Evolutionary conservation across 2,888 invertebrate genomes (phyloP), one percentile per base, ranked within the genome.

Genomic region (Cyaniris semiargus): DNA sequence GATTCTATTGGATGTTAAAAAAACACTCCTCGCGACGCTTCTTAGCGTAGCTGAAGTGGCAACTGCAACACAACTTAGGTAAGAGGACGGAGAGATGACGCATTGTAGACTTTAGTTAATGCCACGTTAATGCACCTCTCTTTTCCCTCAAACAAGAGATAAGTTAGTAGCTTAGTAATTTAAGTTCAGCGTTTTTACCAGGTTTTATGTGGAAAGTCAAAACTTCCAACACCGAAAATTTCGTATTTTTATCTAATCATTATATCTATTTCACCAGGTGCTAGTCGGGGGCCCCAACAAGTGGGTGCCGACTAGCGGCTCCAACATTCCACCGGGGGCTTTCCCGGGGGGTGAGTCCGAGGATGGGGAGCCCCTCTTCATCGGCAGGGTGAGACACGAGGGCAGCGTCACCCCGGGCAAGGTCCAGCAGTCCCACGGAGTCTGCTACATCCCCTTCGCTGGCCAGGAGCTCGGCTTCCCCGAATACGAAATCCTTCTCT

Each of bases 371-470:
- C 95, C 97, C 0, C 94, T 98, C 1, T 97, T 95, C 89, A 92
- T 97, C 58, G 98, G 97, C 21, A 95, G 97, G 80, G 96, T 96
- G 0, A 93, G 94, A 60, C 97, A 97, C 84, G 97, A 97, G 82
- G 97, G 96, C 78, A 95, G 96, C 79, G 81, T 97, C 74, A 97
- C 97, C 34, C 95, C 96, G 38, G 97, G 98, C 84, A 98, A 98
- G 91, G 96, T 98, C 1, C 98, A 98, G 84, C 96, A 96, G 58
- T 97, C 97, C 10, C 97, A 97, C 85, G 96, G 95, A 38, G 96
- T 96, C 77, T 96, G 96, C 87, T 98, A 98, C 95, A 97, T 98
- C 89, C 95, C 98, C 18, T 98, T 96, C 86, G 97, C 93, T 0
- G 97, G 98, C 70, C 95, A 96, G 83, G 98, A 98, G 87, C 88